Evolutionary conservation across 2,888 invertebrate species (phyloP).

Genomic region (Melanotus villosus): DNA sequence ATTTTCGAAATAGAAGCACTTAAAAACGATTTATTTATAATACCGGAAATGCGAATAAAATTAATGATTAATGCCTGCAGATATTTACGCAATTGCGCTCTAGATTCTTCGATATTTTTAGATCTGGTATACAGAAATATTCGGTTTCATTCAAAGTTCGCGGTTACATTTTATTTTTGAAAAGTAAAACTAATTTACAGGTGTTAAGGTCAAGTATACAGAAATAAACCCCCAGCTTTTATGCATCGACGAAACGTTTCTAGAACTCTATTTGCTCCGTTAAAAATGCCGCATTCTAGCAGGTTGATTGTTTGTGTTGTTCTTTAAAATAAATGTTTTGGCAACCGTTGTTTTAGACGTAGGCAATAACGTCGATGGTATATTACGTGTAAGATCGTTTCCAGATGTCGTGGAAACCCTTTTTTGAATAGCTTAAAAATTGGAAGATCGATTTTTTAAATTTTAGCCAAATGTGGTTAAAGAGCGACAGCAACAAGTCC

Average conservation of each 20-base stretch:
- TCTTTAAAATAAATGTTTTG: conserved; percentile 20
- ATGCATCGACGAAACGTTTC: background rate
- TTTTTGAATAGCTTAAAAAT: background rate
- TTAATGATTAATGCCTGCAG: background rate
- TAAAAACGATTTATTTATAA: conserved; percentile 26
- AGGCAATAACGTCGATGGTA: background rate
- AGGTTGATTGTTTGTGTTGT: conserved; percentile 6
- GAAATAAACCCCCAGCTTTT: conserved; percentile 20
- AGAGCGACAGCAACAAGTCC: background rate
- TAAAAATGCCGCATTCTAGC: conserved; percentile 3
- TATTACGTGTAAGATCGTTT: background rate
- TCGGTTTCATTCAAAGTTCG: background rate
- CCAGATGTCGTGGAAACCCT: background rate
- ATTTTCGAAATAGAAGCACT: conserved; percentile 26
- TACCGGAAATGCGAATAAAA: conserved; percentile 28
- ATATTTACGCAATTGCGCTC: conserved; percentile 12
- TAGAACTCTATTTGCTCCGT: conserved; percentile 13
- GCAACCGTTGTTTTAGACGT: conserved; percentile 8
- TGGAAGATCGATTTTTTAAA: background rate
- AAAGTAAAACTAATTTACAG: conserved; percentile 16
- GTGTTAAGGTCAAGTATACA: conserved; percentile 29
- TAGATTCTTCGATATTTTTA: background rate
- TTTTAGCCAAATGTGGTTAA: background rate
- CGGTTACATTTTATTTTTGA: background rate
- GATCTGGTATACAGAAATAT: background rate